phyloP scores from a whole-genome alignment of 2,797 vertebrate species.

The Lepilemur septentrionalis region DNA sequence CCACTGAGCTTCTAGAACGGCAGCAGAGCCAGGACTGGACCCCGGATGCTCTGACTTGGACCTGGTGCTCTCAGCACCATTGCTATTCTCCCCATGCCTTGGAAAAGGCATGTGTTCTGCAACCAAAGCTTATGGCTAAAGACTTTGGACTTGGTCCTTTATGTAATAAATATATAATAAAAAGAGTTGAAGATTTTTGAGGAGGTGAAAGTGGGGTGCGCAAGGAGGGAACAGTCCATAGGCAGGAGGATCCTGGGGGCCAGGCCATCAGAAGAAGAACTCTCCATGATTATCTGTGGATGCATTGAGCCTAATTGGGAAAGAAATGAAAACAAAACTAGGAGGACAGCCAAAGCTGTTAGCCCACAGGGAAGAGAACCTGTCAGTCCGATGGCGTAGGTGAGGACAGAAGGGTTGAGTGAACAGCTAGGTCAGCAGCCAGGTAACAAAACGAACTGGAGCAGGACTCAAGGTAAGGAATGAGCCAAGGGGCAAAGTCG shows the following conservation, averaged over 20 bases:
- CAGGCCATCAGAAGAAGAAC: neutral
- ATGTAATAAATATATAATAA: neutral
- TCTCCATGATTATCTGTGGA: neutral
- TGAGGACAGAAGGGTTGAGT: neutral
- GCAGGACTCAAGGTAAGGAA: neutral
- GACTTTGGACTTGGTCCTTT: neutral
- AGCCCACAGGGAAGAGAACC: neutral
- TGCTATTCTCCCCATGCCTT: neutral
- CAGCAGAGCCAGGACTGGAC: neutral
- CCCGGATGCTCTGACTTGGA: neutral
- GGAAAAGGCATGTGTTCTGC: neutral
- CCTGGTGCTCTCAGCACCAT: neutral
- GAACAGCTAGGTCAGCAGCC: neutral
- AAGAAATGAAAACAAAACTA: neutral
- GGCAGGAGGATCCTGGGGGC: neutral
- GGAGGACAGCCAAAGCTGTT: neutral
- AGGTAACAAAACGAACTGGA: neutral
- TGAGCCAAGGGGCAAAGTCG: rapidly evolving
- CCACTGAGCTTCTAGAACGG: neutral
- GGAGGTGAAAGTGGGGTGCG: neutral
- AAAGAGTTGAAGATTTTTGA: neutral
- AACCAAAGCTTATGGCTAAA: neutral
- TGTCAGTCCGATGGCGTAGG: neutral
- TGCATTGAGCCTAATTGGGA: neutral
- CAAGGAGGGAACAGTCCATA: neutral